Evolutionary conservation across 2,113 vertebrate genomes (phyloP).

Genomic region (Trogon surrucura): DNA sequence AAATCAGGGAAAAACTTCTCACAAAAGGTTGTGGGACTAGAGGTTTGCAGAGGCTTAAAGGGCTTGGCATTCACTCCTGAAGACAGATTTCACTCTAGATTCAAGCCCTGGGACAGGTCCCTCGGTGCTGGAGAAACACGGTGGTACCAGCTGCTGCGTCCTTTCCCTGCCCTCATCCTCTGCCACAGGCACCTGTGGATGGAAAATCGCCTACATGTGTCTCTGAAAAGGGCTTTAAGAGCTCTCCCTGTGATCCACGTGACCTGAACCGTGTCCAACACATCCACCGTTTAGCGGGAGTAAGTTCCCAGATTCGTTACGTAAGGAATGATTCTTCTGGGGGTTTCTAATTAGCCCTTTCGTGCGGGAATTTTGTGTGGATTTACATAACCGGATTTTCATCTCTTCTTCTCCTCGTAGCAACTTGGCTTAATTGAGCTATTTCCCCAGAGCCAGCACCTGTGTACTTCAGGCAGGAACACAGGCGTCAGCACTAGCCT

Average conservation of each 20-base stretch:
- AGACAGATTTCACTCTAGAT: background rate
- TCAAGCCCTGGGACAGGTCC: no score
- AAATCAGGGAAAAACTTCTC: background rate
- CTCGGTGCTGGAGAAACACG: background rate
- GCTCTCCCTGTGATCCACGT: background rate
- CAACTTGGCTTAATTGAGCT: background rate
- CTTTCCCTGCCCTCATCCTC: background rate
- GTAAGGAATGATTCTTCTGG: background rate
- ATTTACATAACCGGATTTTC: background rate
- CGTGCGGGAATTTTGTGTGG: background rate
- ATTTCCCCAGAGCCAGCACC: background rate
- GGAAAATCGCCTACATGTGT: rapidly evolving
- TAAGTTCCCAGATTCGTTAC: background rate
- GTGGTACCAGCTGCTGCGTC: background rate
- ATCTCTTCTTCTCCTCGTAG: background rate
- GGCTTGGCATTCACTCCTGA: background rate
- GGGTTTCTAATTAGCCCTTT: background rate
- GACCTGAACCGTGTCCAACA: background rate
- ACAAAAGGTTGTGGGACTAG: background rate
- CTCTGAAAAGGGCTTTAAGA: background rate
- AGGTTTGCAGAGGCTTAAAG: background rate
- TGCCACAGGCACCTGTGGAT: background rate
- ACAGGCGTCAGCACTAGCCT: background rate
- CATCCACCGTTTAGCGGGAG: background rate
- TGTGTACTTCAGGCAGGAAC: background rate